Base-by-base conservation (phyloP, 2,113 vertebrate genomes). In the Rallus limicola region DNA sequence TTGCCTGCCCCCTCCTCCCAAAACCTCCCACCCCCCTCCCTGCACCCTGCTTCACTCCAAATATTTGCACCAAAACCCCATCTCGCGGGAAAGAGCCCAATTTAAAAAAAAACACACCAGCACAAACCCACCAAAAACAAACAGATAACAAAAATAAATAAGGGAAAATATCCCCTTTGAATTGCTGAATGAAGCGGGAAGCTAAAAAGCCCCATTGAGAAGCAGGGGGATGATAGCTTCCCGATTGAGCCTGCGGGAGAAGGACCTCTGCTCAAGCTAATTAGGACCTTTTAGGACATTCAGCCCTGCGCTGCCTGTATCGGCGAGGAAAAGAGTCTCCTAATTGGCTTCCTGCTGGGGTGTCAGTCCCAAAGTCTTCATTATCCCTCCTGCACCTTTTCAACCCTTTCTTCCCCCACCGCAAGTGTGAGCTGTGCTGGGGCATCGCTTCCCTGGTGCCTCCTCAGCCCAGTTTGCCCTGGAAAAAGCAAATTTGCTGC, bases 281-380 rank as follows among this genome's bases (percentile, higher is more conserved):
- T 97, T 97, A 97, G 91, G 90, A 83, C 89, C 93, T 97, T 96
- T 97, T 90, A 96, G 96, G 96, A 95, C 92, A 94, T 97, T 96
- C 93, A 82, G 86, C 82, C 34, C 34, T 25, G 75, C 33, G 91
- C 64, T 91, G 93, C 62, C 31, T 18, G 2, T 16, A 84, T 84
- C 67, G 67, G 91, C 82, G 95, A 97, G 96, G 97, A 91, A 97
- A 96, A 92, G 81, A 88, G 82, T 71, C 94, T 97, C 94, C 97
- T 98, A 98, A 98, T 96, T 97, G 97, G 98, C 97, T 95, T 94
- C 97, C 97, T 85, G 92, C 98, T 44, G 88, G n/a, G 93, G 91
- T 93, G 96, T 97, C 96, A 95, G 92, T 74, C 94, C 92, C 90
- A 31, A 96, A 91, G 77, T 92, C 74, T 97, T 92, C 91, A 94